phyloP scores from a whole-genome alignment of 2,888 invertebrate genomes.

The Orthosia incerta region DNA sequence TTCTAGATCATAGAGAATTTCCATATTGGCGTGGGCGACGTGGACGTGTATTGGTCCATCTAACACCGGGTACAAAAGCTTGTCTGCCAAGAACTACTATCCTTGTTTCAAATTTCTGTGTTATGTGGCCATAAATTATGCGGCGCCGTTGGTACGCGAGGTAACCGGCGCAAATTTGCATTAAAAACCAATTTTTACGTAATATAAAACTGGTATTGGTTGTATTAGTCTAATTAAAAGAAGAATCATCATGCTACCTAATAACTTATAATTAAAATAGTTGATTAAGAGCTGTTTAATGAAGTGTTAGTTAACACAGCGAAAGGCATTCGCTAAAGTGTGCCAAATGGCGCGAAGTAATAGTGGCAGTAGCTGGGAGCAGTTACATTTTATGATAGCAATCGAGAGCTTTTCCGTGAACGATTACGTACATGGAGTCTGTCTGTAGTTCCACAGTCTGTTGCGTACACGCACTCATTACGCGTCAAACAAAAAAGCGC shows the following conservation, averaged over 20 bases:
- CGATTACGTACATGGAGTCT: constrained; percentile 48
- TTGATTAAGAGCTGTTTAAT: constrained; percentile 29
- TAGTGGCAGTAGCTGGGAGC: constrained; percentile 27
- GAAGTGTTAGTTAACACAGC: constrained; percentile 28
- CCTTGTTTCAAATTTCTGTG: constrained; percentile 32
- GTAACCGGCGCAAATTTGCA: constrained; percentile 56
- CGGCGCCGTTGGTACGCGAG: constrained; percentile 24
- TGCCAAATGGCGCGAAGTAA: constrained; percentile 49
- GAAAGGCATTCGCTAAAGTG: constrained; percentile 46
- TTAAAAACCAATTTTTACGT: constrained; percentile 58
- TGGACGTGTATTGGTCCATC: constrained; percentile 22
- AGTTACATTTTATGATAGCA: constrained; percentile 50
- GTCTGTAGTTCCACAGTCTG: constrained; percentile 11
- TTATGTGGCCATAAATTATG: constrained; percentile 43
- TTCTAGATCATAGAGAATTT: constrained; percentile 42
- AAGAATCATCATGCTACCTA: constrained; percentile 43
- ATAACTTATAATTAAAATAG: constrained; percentile 37
- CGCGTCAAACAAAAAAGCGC: constrained; percentile 58
- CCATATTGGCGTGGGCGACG: constrained; percentile 30
- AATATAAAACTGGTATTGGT: constrained; percentile 52
- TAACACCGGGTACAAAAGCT: constrained; percentile 18
- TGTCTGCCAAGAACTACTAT: constrained; percentile 27
- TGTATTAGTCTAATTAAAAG: constrained; percentile 60
- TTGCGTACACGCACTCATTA: constrained; percentile 58
- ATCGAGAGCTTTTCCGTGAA: constrained; percentile 56